Evolutionary conservation across 2,888 invertebrate genomes (phyloP), one percentile per base, ranked within the genome.

Genomic region (Branchipolynoe longqiensis): DNA sequence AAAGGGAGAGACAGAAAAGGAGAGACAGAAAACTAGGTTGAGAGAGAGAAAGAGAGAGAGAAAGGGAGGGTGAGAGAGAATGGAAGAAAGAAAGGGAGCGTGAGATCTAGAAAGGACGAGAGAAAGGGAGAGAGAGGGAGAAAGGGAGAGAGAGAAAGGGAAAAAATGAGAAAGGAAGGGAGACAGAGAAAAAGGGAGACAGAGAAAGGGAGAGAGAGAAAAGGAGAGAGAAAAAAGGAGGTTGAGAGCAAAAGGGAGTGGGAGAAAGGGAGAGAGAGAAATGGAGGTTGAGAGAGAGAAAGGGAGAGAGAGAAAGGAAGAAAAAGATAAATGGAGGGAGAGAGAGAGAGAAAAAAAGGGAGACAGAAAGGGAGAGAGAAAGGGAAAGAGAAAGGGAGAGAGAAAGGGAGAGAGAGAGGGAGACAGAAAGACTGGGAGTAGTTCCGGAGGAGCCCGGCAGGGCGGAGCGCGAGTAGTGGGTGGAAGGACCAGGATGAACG

Each of bases 321-420:
- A 14, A 69, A n/a, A 25, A 3, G 38, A 38, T 18, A 25, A n/a
- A n/a, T n/a, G 6, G n/a, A 38, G 38, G 6, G n/a, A 38, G n/a
- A 8, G n/a, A 38, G 18, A 8, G n/a, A 38, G n/a, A 38, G 69
- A 3, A 69, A 38, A 25, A 38, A 69, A 69, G 38, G 38, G 36
- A 69, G 38, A 25, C 14, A 69, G 38, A 25, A 38, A 69, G 69
- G n/a, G 38, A 69, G 38, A 33, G 36, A 69, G 38, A 33, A 38
- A 69, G 69, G n/a, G n/a, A 69, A n/a, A 33, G n/a, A 69, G 69
- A 33, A 38, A 69, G 38, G n/a, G 36, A 69, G 38, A 33, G 22
- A 22, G n/a, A 33, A 36, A 69, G 38, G 18, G 22, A 62, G 62
- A 31, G 31, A 28, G 62, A 14, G 25, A n/a, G 62, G 62, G 31